Evolutionary conservation across 1,140 invertebrate species (phyloP).

Genomic region (Drosophila pectinifera): DNA sequence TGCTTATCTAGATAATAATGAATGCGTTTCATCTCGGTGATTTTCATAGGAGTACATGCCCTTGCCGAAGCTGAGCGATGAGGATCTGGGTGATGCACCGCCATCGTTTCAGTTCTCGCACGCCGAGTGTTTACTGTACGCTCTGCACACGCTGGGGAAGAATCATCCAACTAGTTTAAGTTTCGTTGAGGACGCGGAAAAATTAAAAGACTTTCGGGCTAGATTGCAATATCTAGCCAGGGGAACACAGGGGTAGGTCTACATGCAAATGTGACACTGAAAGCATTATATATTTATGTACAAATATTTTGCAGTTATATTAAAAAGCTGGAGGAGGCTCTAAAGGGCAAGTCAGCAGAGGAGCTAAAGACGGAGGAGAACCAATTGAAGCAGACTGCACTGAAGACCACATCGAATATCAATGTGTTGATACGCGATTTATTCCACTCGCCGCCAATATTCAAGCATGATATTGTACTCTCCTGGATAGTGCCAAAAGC

Average conservation of each 20-base stretch:
- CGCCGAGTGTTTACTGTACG: constrained; percentile 96
- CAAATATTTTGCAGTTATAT: constrained; percentile 87
- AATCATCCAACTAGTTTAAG: constrained; percentile 90
- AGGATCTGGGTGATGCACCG: constrained; percentile 86
- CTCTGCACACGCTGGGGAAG: constrained; percentile 94
- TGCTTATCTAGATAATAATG: background rate
- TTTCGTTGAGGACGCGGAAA: constrained; percentile 91
- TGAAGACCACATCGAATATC: constrained; percentile 97
- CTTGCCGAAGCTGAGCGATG: constrained; percentile 90
- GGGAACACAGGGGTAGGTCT: constrained; percentile 91
- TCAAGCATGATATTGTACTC: constrained; percentile 93
- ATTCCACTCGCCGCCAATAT: constrained; percentile 96
- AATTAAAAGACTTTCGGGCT: constrained; percentile 94
- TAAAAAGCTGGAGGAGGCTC: constrained; percentile 94
- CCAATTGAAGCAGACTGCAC: constrained; percentile 93
- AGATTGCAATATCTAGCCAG: constrained; percentile 96
- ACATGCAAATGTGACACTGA: background rate
- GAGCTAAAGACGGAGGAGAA: constrained; percentile 92
- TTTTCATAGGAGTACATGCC: constrained; percentile 90
- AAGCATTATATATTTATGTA: background rate
- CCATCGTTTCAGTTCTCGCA: constrained; percentile 96
- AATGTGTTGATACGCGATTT: constrained; percentile 97
- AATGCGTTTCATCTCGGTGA: constrained; percentile 13
- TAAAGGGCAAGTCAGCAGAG: constrained; percentile 91
- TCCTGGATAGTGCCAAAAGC: constrained; percentile 93